Evolutionary conservation across 1,140 invertebrate genomes (phyloP).

Genomic region (Drosophila triauraria): DNA sequence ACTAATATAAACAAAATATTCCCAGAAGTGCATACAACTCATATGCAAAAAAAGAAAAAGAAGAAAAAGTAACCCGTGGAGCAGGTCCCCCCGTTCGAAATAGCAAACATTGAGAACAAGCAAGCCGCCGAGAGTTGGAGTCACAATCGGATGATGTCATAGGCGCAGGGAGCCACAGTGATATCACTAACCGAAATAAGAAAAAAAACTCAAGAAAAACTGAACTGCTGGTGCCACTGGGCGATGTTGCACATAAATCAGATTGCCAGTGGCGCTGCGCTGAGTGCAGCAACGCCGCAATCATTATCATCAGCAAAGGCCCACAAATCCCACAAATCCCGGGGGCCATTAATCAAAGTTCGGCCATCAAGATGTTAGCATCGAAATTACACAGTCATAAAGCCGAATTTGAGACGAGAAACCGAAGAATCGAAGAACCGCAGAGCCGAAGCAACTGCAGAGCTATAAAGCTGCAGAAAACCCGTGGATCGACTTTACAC

Average conservation of each 20-base stretch:
- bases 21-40: conserved; percentile 8
- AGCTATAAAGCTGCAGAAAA: too few species aligned
- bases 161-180: conserved; percentile 21
- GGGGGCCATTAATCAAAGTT: conserved; percentile 47
- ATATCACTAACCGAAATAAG: conserved; percentile 18
- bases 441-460: background rate
- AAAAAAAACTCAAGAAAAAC: background rate
- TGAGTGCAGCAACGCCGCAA: conserved; percentile 31
- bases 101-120: background rate
- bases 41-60: background rate
- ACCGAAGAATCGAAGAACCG: background rate
- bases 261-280: conserved; percentile 38
- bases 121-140: background rate
- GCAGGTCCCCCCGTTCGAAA: background rate
- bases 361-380: conserved; percentile 53
- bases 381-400: conserved; percentile 49
- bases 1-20: background rate
- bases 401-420: conserved; percentile 13
- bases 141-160: conserved; percentile 31
- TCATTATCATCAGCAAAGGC: conserved; percentile 17
- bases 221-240: background rate
- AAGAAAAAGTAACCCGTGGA: background rate
- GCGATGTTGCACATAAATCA: conserved; percentile 31
- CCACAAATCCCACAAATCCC: conserved; percentile 11
- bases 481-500: conserved; percentile 1